Percentiles rank a stretch among this genome's conserved stretches.
phyloP scores from a whole-genome alignment of 1,140 invertebrate genomes.

The Schlechtendalia chinensis region DNA sequence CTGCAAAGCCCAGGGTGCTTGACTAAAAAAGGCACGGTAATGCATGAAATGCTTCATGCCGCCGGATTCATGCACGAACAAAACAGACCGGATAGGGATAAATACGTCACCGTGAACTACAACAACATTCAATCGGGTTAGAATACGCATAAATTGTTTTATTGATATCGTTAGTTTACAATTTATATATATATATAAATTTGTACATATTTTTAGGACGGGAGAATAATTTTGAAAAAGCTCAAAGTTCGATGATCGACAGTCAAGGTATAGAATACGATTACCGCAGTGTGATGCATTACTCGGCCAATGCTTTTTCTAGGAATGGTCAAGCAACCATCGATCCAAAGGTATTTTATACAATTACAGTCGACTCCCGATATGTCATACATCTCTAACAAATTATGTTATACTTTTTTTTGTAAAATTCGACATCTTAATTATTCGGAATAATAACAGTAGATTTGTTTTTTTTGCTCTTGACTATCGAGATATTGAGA shows the following conservation, averaged over 20 bases:
- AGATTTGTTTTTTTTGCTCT: not conserved
- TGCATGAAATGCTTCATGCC: constrained; percentile 84
- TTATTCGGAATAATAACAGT: not conserved
- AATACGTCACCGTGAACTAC: constrained; percentile 70
- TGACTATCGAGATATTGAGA: not conserved
- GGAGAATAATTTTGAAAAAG: constrained; percentile 70
- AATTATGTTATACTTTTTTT: not conserved
- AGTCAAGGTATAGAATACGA: constrained; percentile 72
- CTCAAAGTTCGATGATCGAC: constrained; percentile 59
- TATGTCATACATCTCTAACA: not conserved
- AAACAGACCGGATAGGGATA: constrained; percentile 74
- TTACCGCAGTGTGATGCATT: constrained; percentile 82
- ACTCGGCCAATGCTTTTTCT: constrained; percentile 74
- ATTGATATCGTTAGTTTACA: not conserved
- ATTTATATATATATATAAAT: not conserved
- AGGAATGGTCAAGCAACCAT: constrained; percentile 71
- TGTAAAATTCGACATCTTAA: not conserved
- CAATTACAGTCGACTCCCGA: not conserved
- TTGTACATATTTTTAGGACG: constrained; percentile 57
- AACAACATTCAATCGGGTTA: constrained; percentile 69
- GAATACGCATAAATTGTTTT: not conserved
- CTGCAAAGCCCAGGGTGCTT: constrained; percentile 73
- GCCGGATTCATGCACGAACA: constrained; percentile 86
- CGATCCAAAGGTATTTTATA: constrained; percentile 61
- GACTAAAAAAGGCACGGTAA: constrained; percentile 68